phyloP scores from a whole-genome alignment of 2,113 vertebrate species.

The Hippoglossus stenolepis region DNA sequence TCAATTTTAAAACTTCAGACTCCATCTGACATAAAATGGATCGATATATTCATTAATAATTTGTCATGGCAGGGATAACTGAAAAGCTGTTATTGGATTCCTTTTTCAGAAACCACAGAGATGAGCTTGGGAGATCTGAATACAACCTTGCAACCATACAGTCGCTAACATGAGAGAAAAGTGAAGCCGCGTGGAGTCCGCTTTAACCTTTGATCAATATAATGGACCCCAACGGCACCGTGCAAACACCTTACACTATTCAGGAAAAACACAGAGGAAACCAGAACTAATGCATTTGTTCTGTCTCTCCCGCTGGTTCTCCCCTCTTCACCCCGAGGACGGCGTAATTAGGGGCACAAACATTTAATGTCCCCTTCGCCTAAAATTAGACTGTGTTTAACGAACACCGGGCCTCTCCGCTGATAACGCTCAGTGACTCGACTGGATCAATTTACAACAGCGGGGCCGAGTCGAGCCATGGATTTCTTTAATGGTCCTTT shows the following conservation, averaged over 20 bases:
- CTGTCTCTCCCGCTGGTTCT: background rate
- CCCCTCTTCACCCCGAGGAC: conserved; percentile 1
- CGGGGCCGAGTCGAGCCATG: conserved; percentile 16
- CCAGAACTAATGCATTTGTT: conserved; percentile 9
- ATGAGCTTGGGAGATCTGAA: conserved; percentile 8
- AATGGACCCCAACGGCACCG: conserved; percentile 58
- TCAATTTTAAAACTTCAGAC: background rate
- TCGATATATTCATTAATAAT: conserved; percentile 40
- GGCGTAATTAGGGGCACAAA: conserved; percentile 30
- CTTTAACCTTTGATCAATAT: conserved; percentile 63
- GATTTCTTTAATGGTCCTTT: conserved; percentile 45
- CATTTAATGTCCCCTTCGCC: background rate
- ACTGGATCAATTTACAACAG: conserved; percentile 38
- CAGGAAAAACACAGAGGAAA: conserved; percentile 15
- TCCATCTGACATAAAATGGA: background rate
- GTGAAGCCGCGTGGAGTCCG: background rate
- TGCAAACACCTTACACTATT: conserved; percentile 30
- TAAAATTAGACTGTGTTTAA: conserved; percentile 24
- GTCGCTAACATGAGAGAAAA: conserved; percentile 25
- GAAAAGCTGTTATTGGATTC: conserved; percentile 3
- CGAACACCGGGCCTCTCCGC: conserved; percentile 22
- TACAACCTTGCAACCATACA: conserved; percentile 1
- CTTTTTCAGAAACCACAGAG: conserved; percentile 14
- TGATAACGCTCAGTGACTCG: conserved; percentile 34
- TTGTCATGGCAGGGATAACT: background rate